Base-by-base conservation (phyloP, 2,888 invertebrate species). In the Pandemis heparana region DNA sequence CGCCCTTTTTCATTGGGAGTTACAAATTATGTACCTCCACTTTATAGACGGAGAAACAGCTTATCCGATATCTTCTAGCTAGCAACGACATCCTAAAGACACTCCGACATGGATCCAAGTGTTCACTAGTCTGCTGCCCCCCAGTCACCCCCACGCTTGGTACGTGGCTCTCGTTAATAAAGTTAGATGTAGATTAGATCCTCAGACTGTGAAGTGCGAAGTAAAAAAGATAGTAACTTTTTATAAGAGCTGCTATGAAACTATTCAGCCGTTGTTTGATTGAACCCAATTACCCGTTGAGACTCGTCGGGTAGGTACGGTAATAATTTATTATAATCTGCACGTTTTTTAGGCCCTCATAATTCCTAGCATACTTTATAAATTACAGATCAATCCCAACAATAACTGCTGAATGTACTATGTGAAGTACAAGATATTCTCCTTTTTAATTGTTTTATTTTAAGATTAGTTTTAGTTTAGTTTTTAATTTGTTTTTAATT, bases 41-140 rank as follows among this genome's bases (percentile, higher is more conserved):
- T 53, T 53, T 53, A 18, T n/a, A 53, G 53, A 16, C 18, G 7
- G 8, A 18, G 53, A 48, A 48, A 16, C 16, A 61, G 16, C 39
- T 61, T 39, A 60, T 60, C 16, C 39, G 61, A 61, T 12, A 39
- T 61, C 39, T 39, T 39, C 39, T 61, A 16, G 12, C 9, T 18
- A n/a, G 8, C 41, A 62, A 62, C 10, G 62, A 62, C 18, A 62
- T 62, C 18, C 62, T 18, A 62, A 41, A n/a, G 62, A 12, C 62
- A 16, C 5, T 18, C 18, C 41, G 16, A 62, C 43, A 43, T 62
- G 12, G 12, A 62, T 23, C 18, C 43, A 6, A 12, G 41, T 43
- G 43, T 62, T 62, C 43, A 62, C 62, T 41, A 41, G 41, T 41
- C 41, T 41, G 43, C 41, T 41, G 62, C 43, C n/a, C 41, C 43